Conservation (phyloP, 2,888 invertebrate genomes). For the Rhamphomyia laevipes region DNA sequence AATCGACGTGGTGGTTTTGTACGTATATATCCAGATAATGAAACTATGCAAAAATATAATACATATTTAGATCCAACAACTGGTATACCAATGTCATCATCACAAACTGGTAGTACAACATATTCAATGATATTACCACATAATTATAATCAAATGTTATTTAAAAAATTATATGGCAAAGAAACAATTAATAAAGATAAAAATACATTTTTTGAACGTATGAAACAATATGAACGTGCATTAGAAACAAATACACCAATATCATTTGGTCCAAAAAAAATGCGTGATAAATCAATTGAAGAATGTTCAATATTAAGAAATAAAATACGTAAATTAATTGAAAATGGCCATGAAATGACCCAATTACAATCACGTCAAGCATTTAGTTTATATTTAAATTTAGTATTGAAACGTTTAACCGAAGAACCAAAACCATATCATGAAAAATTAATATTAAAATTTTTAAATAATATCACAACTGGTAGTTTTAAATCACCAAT, state of each 20-base stretch:
- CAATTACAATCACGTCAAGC: conserved; percentile 58
- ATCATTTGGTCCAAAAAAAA: conserved; percentile 30
- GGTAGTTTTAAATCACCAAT: conserved; percentile 59
- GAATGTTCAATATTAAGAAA: conserved; percentile 29
- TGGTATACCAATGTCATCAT: conserved; percentile 61
- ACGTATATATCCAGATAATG: conserved; percentile 78
- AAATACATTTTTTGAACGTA: conserved; percentile 34
- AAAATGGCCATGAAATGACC: conserved; percentile 51
- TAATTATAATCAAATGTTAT: conserved; percentile 67
- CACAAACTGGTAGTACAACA: conserved; percentile 42
- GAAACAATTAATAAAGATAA: conserved; percentile 18
- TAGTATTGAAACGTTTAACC: conserved; percentile 56
- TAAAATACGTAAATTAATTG: conserved; percentile 41
- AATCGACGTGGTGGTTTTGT: conserved; percentile 78
- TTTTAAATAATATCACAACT: conserved; percentile 60
- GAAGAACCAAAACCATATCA: conserved; percentile 33
- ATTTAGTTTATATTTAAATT: conserved; percentile 65
- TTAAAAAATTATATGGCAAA: conserved; percentile 60
- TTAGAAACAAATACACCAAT: conserved; percentile 27
- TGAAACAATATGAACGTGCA: conserved; percentile 39
- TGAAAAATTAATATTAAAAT: conserved; percentile 55
- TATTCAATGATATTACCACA: conserved; percentile 47
- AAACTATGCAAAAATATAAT: conserved; percentile 75
- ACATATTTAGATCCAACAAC: conserved; percentile 63
- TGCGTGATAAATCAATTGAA: conserved; percentile 32